Conservation (phyloP, 1,140 invertebrate species). For the Antheraea pernyi region DNA sequence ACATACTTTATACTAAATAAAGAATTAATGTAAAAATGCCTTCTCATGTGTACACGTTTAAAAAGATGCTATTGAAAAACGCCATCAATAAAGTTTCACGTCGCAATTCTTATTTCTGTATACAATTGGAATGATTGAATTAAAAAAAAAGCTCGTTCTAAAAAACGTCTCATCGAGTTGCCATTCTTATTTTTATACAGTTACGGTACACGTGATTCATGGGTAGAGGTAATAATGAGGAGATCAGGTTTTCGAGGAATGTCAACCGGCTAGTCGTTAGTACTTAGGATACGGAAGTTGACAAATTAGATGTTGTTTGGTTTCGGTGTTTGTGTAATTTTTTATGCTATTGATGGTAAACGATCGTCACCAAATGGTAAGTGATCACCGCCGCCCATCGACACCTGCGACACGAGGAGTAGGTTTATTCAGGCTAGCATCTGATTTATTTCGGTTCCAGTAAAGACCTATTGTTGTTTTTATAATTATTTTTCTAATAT, state of each 20-base stretch:
- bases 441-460: neutral
- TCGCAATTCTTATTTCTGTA: neutral
- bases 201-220: neutral
- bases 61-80: too few relatives aligned
- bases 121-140: neutral
- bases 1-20: too few relatives aligned
- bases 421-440: neutral
- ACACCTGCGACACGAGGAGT: too few relatives aligned
- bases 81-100: too few relatives aligned
- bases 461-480: neutral
- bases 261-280: neutral
- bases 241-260: conserved; percentile 2
- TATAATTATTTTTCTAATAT: too few relatives aligned
- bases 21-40: too few relatives aligned
- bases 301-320: neutral
- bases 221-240: neutral
- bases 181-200: neutral
- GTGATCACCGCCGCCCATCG: too few relatives aligned
- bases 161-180: neutral
- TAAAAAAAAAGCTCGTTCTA: neutral
- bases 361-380: too few relatives aligned
- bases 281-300: neutral
- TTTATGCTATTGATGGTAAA: neutral
- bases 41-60: too few relatives aligned
- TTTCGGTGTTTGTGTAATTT: neutral